Conservation (phyloP, 1,140 invertebrate genomes). For the Drosophila kanapiae region DNA sequence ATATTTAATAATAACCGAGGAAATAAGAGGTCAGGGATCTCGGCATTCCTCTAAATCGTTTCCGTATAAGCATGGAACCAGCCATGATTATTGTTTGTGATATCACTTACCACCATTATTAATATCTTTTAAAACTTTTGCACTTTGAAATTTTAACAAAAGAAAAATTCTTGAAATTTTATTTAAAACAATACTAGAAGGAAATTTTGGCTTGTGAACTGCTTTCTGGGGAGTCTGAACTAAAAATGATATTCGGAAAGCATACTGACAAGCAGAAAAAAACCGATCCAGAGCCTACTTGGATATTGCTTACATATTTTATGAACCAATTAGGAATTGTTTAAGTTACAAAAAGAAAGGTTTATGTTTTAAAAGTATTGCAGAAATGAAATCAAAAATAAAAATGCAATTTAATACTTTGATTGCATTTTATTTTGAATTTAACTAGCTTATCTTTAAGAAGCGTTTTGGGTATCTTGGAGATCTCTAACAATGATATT, state of each 20-base stretch:
- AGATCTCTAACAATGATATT: constrained; percentile 37
- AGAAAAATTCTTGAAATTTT: background rate
- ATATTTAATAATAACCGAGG: no score
- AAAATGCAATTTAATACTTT: background rate
- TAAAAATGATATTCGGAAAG: background rate
- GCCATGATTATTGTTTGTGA: background rate
- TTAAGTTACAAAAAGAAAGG: no score
- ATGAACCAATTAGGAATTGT: no score
- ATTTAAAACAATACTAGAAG: background rate
- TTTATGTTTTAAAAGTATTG: background rate
- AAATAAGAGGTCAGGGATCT: no score
- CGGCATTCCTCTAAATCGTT: no score
- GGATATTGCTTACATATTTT: no score
- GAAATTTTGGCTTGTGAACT: background rate
- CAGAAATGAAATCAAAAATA: background rate
- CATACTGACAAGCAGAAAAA: background rate
- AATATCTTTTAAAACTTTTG: background rate
- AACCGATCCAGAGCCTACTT: background rate
- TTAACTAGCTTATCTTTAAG: constrained; percentile 13
- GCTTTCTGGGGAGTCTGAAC: background rate
- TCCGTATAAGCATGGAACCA: no score
- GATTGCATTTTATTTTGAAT: background rate
- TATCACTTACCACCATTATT: background rate
- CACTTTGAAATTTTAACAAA: background rate
- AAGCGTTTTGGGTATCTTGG: background rate